Percentiles rank a stretch among this genome's conserved stretches.
Evolutionary conservation across 2,888 invertebrate genomes (phyloP).

Genomic region (Dugesia japonica): DNA sequence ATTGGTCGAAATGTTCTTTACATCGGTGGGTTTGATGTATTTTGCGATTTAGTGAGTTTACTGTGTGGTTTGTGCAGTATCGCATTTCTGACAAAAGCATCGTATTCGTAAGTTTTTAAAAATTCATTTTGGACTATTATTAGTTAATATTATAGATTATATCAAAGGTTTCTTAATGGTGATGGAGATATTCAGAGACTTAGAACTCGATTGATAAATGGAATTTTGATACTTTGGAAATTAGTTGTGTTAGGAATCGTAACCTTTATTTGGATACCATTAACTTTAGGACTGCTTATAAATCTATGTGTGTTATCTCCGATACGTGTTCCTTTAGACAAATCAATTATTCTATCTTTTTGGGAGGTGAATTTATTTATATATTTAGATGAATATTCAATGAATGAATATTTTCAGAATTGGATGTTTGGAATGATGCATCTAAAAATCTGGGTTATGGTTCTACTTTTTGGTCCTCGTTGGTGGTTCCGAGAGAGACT

Average conservation of each 20-base stretch:
- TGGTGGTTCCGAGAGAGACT: constrained; percentile 22
- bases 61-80: constrained; percentile 6
- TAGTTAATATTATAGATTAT: too few species aligned
- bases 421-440: constrained; percentile 31
- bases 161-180: constrained; percentile 1
- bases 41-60: constrained; percentile 1
- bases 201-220: background rate
- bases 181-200: background rate
- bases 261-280: background rate
- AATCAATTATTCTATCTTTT: constrained; percentile 24
- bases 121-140: background rate
- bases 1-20: background rate
- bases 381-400: background rate
- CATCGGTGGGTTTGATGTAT: background rate
- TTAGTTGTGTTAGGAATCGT: constrained; percentile 13
- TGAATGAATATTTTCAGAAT: background rate
- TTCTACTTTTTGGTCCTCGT: constrained; percentile 22
- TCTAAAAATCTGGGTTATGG: constrained; percentile 15
- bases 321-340: constrained; percentile 27
- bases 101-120: background rate
- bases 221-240: constrained; percentile 9
- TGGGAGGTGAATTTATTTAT: constrained; percentile 25
- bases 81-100: background rate
- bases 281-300: constrained; percentile 13
- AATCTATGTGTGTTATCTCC: constrained; percentile 26